Conservation (phyloP, 2,888 invertebrate genomes). For the Lysandra coridon region DNA sequence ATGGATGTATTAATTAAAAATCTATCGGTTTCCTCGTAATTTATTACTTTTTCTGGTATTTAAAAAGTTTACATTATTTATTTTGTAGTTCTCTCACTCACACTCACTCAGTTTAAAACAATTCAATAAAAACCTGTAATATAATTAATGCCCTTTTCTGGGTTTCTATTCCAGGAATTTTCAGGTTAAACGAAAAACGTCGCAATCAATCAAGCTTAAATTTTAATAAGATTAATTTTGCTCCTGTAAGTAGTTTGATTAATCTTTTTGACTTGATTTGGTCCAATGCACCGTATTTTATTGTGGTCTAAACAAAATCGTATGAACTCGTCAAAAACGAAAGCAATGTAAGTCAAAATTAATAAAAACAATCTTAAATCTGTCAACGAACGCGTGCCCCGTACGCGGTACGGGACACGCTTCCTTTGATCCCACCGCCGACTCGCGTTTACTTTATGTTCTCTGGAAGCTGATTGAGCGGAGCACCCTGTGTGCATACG, state of each 20-base stretch:
- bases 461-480: constrained; percentile 77
- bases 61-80: not conserved
- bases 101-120: too few relatives aligned
- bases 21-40: not conserved
- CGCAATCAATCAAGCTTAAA: too few relatives aligned
- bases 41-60: not conserved
- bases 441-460: constrained; percentile 61
- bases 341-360: not conserved
- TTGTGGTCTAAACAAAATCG: too few relatives aligned
- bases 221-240: too few relatives aligned
- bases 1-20: constrained; percentile 17
- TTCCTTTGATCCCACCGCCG: constrained; percentile 64
- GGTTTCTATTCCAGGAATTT: too few relatives aligned
- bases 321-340: not conserved
- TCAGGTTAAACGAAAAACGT: too few relatives aligned
- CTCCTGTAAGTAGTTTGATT: too few relatives aligned
- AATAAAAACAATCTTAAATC: not conserved
- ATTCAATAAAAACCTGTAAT: too few relatives aligned
- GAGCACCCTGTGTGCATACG: constrained; percentile 73
- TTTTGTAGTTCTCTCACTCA: too few relatives aligned
- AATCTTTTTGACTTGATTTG: too few relatives aligned
- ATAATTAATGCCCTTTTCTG: too few relatives aligned
- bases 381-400: not conserved
- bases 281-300: too few relatives aligned
- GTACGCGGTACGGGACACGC: constrained; percentile 47